Evolutionary conservation across 2,113 vertebrate species (phyloP).

Genomic region (Pimephales promelas): DNA sequence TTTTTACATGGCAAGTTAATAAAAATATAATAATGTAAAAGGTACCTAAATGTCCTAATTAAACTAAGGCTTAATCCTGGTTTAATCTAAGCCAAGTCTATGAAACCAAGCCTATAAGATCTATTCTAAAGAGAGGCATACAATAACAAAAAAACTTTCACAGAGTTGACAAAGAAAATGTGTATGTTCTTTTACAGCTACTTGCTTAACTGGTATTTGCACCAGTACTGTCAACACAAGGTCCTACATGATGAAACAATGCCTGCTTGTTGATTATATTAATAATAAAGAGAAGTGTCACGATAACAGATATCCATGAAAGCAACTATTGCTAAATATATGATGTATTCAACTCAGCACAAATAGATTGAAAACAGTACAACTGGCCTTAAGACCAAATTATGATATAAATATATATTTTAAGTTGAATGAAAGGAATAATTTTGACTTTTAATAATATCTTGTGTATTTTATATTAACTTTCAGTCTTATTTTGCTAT

Average conservation of each 20-base stretch:
- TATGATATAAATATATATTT: background rate
- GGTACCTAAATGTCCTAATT: too few species aligned
- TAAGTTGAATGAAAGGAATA: too few species aligned
- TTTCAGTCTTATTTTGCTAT: background rate
- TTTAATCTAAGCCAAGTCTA: too few species aligned
- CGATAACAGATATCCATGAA: background rate
- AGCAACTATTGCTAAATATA: background rate
- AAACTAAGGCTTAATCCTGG: too few species aligned
- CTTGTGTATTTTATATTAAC: background rate
- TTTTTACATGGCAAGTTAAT: too few species aligned
- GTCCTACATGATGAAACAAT: background rate
- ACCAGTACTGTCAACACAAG: background rate
- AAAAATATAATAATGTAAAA: too few species aligned
- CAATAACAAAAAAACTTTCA: background rate
- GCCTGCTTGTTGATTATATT: background rate
- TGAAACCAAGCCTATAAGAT: background rate
- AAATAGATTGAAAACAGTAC: background rate
- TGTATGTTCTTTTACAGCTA: background rate
- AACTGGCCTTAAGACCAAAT: background rate
- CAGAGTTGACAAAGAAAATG: background rate
- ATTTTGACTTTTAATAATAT: background rate
- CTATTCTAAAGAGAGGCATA: background rate
- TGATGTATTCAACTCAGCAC: background rate
- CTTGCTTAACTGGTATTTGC: background rate
- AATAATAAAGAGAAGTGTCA: background rate